phyloP scores from a whole-genome alignment of 2,113 vertebrate species.

The Poecilia latipinna region DNA sequence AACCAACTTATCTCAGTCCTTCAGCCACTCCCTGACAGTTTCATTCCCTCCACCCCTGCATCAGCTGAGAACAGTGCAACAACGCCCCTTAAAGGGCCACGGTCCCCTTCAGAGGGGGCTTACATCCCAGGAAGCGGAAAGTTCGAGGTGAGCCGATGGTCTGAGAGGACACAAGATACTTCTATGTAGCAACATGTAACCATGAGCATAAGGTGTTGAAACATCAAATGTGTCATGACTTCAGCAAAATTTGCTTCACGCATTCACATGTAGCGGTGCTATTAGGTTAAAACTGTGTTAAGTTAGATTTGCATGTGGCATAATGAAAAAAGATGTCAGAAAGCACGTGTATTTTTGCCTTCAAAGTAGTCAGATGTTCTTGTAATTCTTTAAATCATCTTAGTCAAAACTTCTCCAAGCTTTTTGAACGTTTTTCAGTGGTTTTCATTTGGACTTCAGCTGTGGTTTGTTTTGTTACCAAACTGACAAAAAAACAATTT shows the following conservation, averaged over 20 bases:
- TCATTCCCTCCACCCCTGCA: constrained; percentile 12
- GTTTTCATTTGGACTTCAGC: neutral
- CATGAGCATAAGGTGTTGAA: neutral
- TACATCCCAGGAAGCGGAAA: neutral
- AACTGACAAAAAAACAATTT: neutral
- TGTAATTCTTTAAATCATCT: neutral
- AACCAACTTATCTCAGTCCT: constrained; percentile 51
- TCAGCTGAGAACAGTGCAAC: constrained; percentile 13
- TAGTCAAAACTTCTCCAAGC: neutral
- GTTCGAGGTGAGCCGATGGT: constrained; percentile 4
- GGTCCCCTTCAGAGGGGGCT: neutral
- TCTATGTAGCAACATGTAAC: neutral
- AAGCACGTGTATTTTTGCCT: neutral
- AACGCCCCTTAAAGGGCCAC: constrained; percentile 58
- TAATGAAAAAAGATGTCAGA: neutral
- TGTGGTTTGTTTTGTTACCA: neutral
- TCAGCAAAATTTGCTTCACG: neutral
- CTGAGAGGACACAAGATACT: neutral
- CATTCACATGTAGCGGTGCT: neutral
- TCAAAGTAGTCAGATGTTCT: neutral
- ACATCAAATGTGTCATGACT: neutral
- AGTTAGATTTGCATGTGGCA: neutral
- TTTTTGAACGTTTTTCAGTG: neutral
- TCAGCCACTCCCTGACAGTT: constrained; percentile 33
- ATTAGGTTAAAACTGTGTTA: neutral